Percentiles rank a stretch among this genome's conserved stretches.
Evolutionary conservation across 2,113 vertebrate species (phyloP).

Genomic region (Trematomus loennbergii): DNA sequence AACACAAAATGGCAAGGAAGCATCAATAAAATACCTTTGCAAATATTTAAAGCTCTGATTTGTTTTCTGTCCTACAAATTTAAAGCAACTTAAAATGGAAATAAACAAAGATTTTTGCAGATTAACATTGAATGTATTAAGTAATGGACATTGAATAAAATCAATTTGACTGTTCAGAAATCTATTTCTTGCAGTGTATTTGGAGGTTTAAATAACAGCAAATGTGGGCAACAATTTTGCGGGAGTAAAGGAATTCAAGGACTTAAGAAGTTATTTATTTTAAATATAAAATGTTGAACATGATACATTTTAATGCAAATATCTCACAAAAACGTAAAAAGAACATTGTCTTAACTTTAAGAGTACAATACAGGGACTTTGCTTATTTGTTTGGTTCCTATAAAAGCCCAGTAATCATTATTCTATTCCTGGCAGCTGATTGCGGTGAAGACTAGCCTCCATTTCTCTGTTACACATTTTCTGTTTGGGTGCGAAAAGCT

Average conservation of each 20-base stretch:
- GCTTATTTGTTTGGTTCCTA: not conserved
- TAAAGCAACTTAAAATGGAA: not conserved
- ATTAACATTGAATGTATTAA: not conserved
- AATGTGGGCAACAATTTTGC: not conserved
- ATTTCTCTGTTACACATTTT: conserved; percentile 47
- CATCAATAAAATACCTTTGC: not conserved
- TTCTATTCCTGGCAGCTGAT: conserved; percentile 5
- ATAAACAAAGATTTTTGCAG: too few species aligned
- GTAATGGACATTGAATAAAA: too few species aligned
- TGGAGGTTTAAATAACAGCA: too few species aligned
- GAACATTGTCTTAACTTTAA: not conserved
- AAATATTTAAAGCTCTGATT: not conserved
- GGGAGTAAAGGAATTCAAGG: too few species aligned
- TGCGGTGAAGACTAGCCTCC: conserved; percentile 8
- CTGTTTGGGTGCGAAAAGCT: conserved; percentile 6
- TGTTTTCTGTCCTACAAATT: not conserved
- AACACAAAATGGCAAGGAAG: not conserved
- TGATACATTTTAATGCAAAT: too few species aligned
- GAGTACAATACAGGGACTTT: not conserved
- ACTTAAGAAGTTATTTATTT: not conserved
- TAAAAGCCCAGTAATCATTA: not conserved
- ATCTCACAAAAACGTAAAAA: not conserved
- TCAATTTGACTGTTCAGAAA: not conserved
- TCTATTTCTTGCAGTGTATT: too few species aligned
- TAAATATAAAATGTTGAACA: too few species aligned